A percentile compares a stretch with the other conserved stretches of the same genome.
Evolutionary conservation across 2,888 invertebrate genomes (phyloP).

Genomic region (Agrochola macilenta): DNA sequence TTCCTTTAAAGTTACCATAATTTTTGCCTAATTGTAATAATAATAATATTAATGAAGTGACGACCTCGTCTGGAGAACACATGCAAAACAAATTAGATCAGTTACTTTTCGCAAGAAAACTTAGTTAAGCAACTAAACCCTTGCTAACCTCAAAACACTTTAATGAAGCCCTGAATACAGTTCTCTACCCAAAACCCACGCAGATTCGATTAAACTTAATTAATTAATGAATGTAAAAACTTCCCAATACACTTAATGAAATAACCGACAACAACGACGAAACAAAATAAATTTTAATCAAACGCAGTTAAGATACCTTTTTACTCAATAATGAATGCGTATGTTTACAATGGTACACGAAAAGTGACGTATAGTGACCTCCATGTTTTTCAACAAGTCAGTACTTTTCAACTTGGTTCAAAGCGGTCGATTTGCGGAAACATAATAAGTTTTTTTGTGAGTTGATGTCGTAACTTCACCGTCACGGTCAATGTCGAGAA

Average conservation of each 20-base stretch:
- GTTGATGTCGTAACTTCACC: constrained; percentile 85
- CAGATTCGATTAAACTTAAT: constrained; percentile 24
- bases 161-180: constrained; percentile 8
- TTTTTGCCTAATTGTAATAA: no score
- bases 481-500: constrained; percentile 90
- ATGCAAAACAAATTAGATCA: constrained; percentile 7
- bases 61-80: not conserved
- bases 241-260: constrained; percentile 30
- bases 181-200: constrained; percentile 10
- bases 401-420: constrained; percentile 73
- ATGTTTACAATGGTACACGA: constrained; percentile 61
- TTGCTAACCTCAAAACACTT: constrained; percentile 21
- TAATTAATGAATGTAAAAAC: constrained; percentile 39
- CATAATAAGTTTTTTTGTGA: constrained; percentile 81
- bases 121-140: constrained; percentile 24
- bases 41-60: not conserved
- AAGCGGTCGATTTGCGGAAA: constrained; percentile 87
- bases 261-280: constrained; percentile 3
- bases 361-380: constrained; percentile 70
- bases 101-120: constrained; percentile 19
- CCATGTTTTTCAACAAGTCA: constrained; percentile 69
- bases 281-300: constrained; percentile 34
- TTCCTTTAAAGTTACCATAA: not conserved
- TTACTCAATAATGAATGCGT: constrained; percentile 32
- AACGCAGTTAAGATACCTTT: constrained; percentile 43